Percentiles rank a stretch among this genome's conserved stretches.
Conservation (phyloP, 1,140 invertebrate species). For the Sarcophaga peregrina region DNA sequence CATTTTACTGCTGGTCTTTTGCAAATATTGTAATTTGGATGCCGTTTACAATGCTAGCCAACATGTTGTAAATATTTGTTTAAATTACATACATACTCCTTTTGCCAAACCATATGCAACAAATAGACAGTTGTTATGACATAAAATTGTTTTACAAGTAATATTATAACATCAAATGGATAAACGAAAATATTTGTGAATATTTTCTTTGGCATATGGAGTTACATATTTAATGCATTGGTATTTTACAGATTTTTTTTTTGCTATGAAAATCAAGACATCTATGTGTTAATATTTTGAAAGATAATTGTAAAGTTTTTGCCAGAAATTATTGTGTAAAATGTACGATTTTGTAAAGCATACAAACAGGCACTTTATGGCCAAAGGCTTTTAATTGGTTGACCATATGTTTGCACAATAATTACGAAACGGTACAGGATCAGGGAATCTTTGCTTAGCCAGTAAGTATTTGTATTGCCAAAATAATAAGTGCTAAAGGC, state of each 20-base stretch:
- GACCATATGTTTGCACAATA: not conserved
- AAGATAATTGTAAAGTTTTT: too few relatives aligned
- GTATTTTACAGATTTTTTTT: too few relatives aligned
- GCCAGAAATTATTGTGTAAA: too few relatives aligned
- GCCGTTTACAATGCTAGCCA: not conserved
- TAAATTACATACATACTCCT: not conserved
- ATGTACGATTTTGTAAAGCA: too few relatives aligned
- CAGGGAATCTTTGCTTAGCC: too few relatives aligned
- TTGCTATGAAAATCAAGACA: too few relatives aligned
- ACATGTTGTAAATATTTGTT: not conserved
- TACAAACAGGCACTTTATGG: not conserved
- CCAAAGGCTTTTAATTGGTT: slow-evolving; percentile 10
- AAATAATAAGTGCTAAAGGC: slow-evolving; percentile 2
- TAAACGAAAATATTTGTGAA: too few relatives aligned
- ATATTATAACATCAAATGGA: too few relatives aligned
- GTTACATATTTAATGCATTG: too few relatives aligned
- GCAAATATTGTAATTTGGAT: not conserved
- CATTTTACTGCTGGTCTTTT: not conserved
- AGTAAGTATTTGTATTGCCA: not conserved
- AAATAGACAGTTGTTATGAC: not conserved
- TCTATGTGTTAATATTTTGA: too few relatives aligned
- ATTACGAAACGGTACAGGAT: not conserved
- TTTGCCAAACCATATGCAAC: not conserved
- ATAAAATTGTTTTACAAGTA: not conserved
- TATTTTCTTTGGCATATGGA: too few relatives aligned